phyloP scores from a whole-genome alignment of 2,888 invertebrate genomes.

The Ligdia adustata region DNA sequence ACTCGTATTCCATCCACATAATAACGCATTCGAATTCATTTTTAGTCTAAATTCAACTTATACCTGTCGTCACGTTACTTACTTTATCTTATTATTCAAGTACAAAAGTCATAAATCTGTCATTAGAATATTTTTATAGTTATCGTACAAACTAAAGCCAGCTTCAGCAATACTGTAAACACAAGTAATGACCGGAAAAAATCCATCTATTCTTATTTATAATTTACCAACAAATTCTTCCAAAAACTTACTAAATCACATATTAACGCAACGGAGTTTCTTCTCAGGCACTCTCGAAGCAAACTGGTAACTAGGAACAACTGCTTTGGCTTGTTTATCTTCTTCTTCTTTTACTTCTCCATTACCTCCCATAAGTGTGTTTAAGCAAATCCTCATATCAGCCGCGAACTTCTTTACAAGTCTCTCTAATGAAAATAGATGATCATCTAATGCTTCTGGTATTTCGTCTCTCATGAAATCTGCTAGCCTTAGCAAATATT shows the following conservation, averaged over 20 bases:
- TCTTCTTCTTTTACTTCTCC: constrained; percentile 45
- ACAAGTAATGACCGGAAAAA: too few species aligned
- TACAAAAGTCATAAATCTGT: too few species aligned
- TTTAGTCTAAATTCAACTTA: too few species aligned
- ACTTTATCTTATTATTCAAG: too few species aligned
- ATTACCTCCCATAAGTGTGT: constrained; percentile 75
- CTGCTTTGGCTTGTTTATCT: constrained; percentile 67
- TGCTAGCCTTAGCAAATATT: constrained; percentile 93
- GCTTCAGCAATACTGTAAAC: too few species aligned
- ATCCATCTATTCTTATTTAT: too few species aligned
- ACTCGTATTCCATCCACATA: too few species aligned
- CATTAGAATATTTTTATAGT: too few species aligned
- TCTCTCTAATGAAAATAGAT: constrained; percentile 90
- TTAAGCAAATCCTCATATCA: constrained; percentile 83
- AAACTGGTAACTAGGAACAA: constrained; percentile 85
- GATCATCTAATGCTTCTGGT: constrained; percentile 89
- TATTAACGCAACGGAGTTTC: constrained; percentile 91
- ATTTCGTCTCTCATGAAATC: constrained; percentile 91
- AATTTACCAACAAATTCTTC: not conserved
- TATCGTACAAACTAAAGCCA: too few species aligned
- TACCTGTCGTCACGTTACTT: too few species aligned
- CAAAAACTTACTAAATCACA: constrained; percentile 73
- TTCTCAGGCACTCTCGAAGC: constrained; percentile 89
- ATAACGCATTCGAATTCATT: too few species aligned
- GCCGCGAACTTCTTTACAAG: constrained; percentile 82